Base-by-base conservation (phyloP, 2,797 vertebrate genomes). In the Uromys caudimaculatus region DNA sequence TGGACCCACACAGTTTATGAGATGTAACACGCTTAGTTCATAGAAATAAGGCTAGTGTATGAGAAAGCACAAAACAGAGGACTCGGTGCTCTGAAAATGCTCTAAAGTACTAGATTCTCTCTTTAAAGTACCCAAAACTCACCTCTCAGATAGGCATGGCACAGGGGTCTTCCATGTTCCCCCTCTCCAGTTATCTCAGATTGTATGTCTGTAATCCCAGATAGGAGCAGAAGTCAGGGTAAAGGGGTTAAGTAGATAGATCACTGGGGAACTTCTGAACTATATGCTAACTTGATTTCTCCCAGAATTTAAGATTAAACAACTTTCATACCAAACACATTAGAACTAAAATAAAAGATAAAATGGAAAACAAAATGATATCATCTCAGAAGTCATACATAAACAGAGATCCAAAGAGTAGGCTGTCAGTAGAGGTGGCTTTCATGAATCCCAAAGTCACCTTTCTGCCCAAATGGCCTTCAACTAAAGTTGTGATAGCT, bases 271-370 rank as follows among this genome's bases (percentile, higher is more conserved):
- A 58, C 90, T 93, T 73, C 69, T 79, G 21, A 78, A 76, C 58
- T 91, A 62, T 94, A 62, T 92, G 83, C 54, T 27, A 38, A 69
- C 24, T 91, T 92, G 78, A 8, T 90, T 90, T 95, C 60, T 94
- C 89, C 56, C 10, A 47, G 9, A 91, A 47, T 50, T 35, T 90
- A 41, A 38, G 1, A 87, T 73, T 67, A 89, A 90, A 81, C 32
- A 89, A 67, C 54, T 24, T 64, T 96, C 21, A 67, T 29, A 83
- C 62, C 77, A 77, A 76, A 89, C 69, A 71, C 75, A 81, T 38
- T 90, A 58, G 24, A 77, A 85, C 71, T 73, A 87, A 79, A 32
- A 24, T 60, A 60, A 92, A 97, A 95, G 54, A 79, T 54, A 92
- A 95, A 95, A 50, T 82, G 24, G 27, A 73, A 90, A 52, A 90